A percentile compares a stretch with the other conserved stretches of the same genome.
These are phyloP conservation scores for Drosophila malerkotliana DNA, from an alignment of 1,140 invertebrate species.

Conservation along the genomic window DNA sequence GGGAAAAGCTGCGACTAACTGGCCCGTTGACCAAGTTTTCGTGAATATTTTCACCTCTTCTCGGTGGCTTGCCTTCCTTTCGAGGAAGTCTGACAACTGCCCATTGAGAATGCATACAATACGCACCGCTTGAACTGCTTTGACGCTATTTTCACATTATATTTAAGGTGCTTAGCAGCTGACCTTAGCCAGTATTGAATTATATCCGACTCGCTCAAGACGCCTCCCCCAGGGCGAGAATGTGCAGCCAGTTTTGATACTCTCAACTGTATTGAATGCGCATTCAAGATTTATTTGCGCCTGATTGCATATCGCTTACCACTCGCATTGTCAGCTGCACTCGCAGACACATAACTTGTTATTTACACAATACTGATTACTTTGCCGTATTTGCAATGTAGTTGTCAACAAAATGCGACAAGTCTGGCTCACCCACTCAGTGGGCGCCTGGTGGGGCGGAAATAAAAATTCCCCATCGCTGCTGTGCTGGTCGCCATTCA, in stretches of 20 bases:
- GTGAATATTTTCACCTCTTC: constrained; percentile 46
- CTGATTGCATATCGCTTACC: constrained; percentile 52
- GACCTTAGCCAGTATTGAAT: constrained; percentile 34
- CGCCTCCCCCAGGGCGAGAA: background rate
- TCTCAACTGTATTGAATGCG: constrained; percentile 8
- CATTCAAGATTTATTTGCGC: constrained; percentile 28
- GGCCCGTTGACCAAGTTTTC: constrained; percentile 17
- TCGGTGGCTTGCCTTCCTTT: constrained; percentile 36
- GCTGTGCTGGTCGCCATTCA: constrained; percentile 36
- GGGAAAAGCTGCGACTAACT: constrained; percentile 43
- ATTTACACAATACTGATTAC: constrained; percentile 69
- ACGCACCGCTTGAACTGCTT: constrained; percentile 35
- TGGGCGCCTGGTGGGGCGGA: background rate
- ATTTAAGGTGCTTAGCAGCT: constrained; percentile 43
- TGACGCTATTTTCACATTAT: constrained; percentile 7
- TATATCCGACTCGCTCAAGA: constrained; percentile 14
- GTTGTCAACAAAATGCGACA: constrained; percentile 64
- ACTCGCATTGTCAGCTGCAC: constrained; percentile 49
- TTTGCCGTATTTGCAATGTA: constrained; percentile 59
- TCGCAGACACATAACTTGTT: constrained; percentile 44
- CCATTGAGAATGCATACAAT: constrained; percentile 50
- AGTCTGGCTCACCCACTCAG: constrained; percentile 3
- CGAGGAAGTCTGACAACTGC: constrained; percentile 52
- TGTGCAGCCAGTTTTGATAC: constrained; percentile 4
- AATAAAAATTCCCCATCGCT: background rate